Percentiles rank a stretch among this genome's conserved stretches.
phyloP scores from a whole-genome alignment of 1,140 invertebrate species.

The Drosophila jambulina region DNA sequence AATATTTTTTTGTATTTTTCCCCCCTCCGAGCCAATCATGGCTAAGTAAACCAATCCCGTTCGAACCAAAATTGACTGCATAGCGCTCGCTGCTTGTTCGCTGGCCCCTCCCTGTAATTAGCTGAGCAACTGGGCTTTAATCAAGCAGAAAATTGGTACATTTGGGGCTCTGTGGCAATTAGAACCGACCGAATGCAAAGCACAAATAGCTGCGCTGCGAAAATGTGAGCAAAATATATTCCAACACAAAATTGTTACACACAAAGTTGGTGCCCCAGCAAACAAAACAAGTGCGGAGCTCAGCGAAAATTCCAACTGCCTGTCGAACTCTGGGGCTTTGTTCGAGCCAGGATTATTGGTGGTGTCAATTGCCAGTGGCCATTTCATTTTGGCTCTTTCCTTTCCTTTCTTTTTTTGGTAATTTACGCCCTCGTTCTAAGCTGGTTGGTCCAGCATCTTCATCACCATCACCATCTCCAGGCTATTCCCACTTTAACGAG shows the following conservation, averaged over 20 bases:
- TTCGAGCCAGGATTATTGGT: conserved; percentile 71
- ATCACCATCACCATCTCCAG: conserved; percentile 22
- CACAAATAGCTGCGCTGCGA: conserved; percentile 20
- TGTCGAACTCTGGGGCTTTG: conserved; percentile 58
- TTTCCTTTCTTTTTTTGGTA: conserved; percentile 58
- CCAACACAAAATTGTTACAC: conserved; percentile 31
- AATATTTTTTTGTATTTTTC: conserved; percentile 7
- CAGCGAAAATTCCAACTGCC: conserved; percentile 68
- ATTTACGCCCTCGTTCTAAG: conserved; percentile 60
- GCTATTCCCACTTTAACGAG: conserved; percentile 45
- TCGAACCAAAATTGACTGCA: conserved; percentile 36
- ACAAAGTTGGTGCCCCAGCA: conserved; percentile 27
- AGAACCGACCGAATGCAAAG: conserved; percentile 53
- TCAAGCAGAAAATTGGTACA: conserved; percentile 75
- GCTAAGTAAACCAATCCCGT: conserved; percentile 28
- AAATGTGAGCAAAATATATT: conserved; percentile 37
- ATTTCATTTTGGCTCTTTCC: conserved; percentile 52
- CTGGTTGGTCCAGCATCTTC: conserved; percentile 6
- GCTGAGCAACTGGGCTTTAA: conserved; percentile 60
- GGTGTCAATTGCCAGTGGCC: conserved; percentile 82
- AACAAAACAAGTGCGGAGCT: conserved; percentile 75
- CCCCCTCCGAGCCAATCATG: not conserved
- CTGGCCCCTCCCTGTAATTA: conserved; percentile 53
- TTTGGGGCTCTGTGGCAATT: conserved; percentile 56
- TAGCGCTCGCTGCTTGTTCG: not conserved